Evolutionary conservation across 2,888 invertebrate genomes (phyloP).

Genomic region (Unio delphinus): DNA sequence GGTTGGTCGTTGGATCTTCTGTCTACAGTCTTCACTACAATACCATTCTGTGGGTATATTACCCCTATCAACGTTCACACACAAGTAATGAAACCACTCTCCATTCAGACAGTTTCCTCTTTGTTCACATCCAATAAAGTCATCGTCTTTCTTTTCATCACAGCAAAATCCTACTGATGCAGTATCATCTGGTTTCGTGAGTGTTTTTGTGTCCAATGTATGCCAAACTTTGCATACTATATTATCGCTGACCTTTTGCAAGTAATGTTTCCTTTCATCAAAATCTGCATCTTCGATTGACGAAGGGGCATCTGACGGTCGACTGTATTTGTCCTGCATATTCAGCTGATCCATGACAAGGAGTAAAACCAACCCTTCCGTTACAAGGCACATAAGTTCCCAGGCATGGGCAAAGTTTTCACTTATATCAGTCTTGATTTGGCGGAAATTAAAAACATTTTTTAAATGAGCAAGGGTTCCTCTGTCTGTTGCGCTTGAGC

Average conservation of each 20-base stretch:
- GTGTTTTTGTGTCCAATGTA: slow-evolving; percentile 6
- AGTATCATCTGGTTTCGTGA: not conserved
- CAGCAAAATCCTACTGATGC: too few species aligned
- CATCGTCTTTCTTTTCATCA: slow-evolving; percentile 5
- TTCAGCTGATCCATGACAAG: slow-evolving; percentile 10
- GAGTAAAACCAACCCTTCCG: slow-evolving; percentile 14
- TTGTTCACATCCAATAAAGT: not conserved
- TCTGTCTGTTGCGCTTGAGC: slow-evolving; percentile 12
- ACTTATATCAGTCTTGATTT: slow-evolving; percentile 22
- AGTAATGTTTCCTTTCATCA: slow-evolving; percentile 4
- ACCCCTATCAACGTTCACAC: too few species aligned
- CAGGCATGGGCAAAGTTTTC: slow-evolving; percentile 32
- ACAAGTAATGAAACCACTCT: too few species aligned
- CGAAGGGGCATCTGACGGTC: slow-evolving; percentile 10
- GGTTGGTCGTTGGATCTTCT: too few species aligned
- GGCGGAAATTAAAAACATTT: slow-evolving; percentile 20
- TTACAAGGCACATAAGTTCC: slow-evolving; percentile 23
- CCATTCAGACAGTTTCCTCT: too few species aligned
- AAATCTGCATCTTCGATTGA: slow-evolving; percentile 1
- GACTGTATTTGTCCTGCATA: slow-evolving; percentile 5
- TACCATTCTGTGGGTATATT: too few species aligned
- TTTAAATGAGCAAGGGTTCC: slow-evolving; percentile 20
- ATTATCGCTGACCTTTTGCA: slow-evolving; percentile 4
- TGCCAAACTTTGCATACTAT: slow-evolving; percentile 14
- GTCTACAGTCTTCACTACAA: too few species aligned